Percentiles rank a stretch among this genome's conserved stretches.
These are phyloP conservation scores for Siderastrea radians DNA, from an alignment of 92 coral and sea anemone species.

Conservation along the genomic window DNA sequence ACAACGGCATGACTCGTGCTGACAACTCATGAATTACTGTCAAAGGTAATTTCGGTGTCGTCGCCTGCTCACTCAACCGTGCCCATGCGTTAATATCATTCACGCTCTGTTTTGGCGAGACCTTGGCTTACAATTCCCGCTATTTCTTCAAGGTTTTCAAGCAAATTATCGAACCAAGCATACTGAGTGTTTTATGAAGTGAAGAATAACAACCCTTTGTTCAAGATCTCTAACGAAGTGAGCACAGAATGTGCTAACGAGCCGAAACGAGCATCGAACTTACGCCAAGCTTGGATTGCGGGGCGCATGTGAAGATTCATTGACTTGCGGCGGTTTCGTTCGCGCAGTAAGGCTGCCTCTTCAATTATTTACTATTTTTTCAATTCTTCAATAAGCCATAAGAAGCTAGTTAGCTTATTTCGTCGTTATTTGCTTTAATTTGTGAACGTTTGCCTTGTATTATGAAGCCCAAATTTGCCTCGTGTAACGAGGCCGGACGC, in stretches of 20 bases:
- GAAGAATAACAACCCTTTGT: neutral
- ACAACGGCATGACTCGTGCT: constrained; percentile 25
- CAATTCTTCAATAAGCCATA: neutral
- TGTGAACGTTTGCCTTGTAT: neutral
- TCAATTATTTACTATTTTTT: neutral
- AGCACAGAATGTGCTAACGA: neutral
- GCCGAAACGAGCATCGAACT: neutral
- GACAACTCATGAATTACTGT: constrained; percentile 56
- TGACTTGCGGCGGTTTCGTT: neutral
- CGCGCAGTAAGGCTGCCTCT: neutral
- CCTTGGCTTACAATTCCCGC: neutral
- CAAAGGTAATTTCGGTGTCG: constrained; percentile 36
- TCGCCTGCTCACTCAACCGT: constrained; percentile 65
- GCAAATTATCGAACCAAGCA: neutral
- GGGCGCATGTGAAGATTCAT: neutral
- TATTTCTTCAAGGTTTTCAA: neutral
- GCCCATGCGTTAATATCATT: constrained; percentile 18
- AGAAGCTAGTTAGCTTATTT: neutral
- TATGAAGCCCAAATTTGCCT: constrained; percentile 12
- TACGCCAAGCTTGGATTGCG: neutral
- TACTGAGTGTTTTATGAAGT: neutral
- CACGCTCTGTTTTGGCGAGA: constrained; percentile 2
- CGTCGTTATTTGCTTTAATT: constrained; percentile 14
- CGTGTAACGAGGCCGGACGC: constrained; percentile 10
- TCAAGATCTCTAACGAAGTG: neutral